A percentile compares a stretch with the other conserved stretches of the same genome.
phyloP scores from a whole-genome alignment of 2,888 invertebrate genomes.

The Diploptera punctata region DNA sequence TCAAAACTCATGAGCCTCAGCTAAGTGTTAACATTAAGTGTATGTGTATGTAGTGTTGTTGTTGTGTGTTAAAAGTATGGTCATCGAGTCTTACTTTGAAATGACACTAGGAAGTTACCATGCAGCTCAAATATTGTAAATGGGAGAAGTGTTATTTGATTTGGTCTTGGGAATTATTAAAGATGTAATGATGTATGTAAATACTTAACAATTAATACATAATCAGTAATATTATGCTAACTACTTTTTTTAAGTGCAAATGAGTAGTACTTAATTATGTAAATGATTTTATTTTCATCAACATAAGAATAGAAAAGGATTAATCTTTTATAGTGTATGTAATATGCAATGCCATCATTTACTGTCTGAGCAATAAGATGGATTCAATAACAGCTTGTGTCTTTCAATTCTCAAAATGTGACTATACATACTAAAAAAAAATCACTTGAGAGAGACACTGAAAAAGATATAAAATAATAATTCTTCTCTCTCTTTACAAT shows the following conservation, averaged over 20 bases:
- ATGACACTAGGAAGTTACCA: slow-evolving; percentile 15
- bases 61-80: slow-evolving; percentile 8
- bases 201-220: slow-evolving; percentile 15
- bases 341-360: slow-evolving; percentile 17
- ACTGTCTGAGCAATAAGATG: slow-evolving; percentile 29
- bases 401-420: slow-evolving; percentile 5
- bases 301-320: slow-evolving; percentile 1
- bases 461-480: too few species aligned
- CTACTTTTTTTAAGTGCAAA: slow-evolving; percentile 11
- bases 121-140: slow-evolving; percentile 22
- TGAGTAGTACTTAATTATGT: slow-evolving; percentile 24
- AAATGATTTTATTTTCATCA: slow-evolving; percentile 24
- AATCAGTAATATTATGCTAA: slow-evolving; percentile 15
- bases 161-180: background rate
- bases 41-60: slow-evolving; percentile 2
- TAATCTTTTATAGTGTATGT: slow-evolving; percentile 20
- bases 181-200: slow-evolving; percentile 17
- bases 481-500: too few species aligned
- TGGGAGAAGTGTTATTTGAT: background rate
- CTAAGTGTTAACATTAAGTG: background rate
- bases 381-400: slow-evolving; percentile 20
- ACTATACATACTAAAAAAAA: too few species aligned
- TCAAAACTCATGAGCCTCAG: background rate
- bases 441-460: too few species aligned
- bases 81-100: background rate